Evolutionary conservation across 2,888 invertebrate species (phyloP).

Genomic region (Hofmannophila pseudospretella): DNA sequence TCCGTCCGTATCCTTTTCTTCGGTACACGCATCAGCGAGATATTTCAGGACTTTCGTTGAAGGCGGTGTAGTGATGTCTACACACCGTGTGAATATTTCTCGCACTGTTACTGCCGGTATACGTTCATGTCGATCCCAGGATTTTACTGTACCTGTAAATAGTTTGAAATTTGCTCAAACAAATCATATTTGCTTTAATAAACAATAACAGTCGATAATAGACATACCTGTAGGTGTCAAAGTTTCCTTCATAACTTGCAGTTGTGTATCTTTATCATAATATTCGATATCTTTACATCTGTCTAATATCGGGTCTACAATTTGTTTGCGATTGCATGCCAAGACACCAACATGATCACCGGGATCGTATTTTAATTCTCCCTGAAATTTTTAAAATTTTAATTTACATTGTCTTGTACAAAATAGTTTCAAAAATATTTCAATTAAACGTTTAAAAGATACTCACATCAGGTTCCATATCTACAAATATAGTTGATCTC

Average conservation of each 20-base stretch:
- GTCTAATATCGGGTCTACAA: slow-evolving; percentile 87
- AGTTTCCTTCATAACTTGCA: slow-evolving; percentile 89
- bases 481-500: slow-evolving; percentile 78
- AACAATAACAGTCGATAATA: neutral
- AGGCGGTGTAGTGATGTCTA: slow-evolving; percentile 95
- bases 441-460: neutral
- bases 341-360: slow-evolving; percentile 97
- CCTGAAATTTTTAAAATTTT: slow-evolving; percentile 32
- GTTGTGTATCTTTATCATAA: slow-evolving; percentile 82
- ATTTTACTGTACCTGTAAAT: slow-evolving; percentile 84
- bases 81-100: slow-evolving; percentile 86
- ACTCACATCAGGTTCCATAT: slow-evolving; percentile 70
- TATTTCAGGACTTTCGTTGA: slow-evolving; percentile 89
- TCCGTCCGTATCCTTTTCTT: slow-evolving; percentile 82
- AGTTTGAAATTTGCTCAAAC: neutral
- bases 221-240: slow-evolving; percentile 87
- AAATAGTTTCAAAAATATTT: neutral
- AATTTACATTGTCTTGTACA: neutral
- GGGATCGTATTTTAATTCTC: slow-evolving; percentile 84
- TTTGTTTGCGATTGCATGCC: slow-evolving; percentile 85
- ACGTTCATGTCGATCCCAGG: slow-evolving; percentile 91
- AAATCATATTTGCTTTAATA: neutral
- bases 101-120: slow-evolving; percentile 85
- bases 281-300: slow-evolving; percentile 82
- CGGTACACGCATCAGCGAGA: slow-evolving; percentile 86